Evolutionary conservation across 2,797 vertebrate genomes (phyloP).

Genomic region (Notolepis coatsorum): DNA sequence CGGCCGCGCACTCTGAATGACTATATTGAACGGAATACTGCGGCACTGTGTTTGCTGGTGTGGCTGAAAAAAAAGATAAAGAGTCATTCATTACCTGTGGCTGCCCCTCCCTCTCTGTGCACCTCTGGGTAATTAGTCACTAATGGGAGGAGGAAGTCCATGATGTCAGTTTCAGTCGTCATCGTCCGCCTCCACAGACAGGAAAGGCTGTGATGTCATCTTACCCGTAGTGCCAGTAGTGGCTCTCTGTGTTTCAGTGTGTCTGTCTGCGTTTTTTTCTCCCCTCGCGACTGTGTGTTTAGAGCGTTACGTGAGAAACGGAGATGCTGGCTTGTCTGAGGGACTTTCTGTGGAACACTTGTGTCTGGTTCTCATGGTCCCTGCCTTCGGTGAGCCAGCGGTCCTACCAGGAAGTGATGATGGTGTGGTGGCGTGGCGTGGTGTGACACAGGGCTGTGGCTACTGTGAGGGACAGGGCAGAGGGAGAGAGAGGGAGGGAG

Average conservation of each 20-base stretch:
- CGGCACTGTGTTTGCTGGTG: conserved; percentile 3
- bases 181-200: conserved; percentile 35
- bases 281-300: too few species aligned
- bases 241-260: conserved; percentile 10
- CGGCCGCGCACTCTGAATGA: conserved; percentile 8
- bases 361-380: conserved; percentile 12
- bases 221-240: conserved; percentile 20
- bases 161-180: conserved; percentile 38
- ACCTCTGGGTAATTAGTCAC: conserved; percentile 34
- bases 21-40: neutral
- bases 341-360: conserved; percentile 27
- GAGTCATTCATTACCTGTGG: conserved; percentile 30
- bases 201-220: conserved; percentile 59
- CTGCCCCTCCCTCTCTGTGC: neutral
- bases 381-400: conserved; percentile 1
- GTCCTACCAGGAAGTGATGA: conserved; percentile 15
- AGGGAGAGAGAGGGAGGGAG: neutral
- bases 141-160: conserved; percentile 32
- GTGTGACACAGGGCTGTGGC: conserved; percentile 5
- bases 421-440: conserved; percentile 13
- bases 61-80: conserved; percentile 7
- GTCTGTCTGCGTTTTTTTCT: conserved; percentile 17
- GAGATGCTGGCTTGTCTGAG: conserved; percentile 40
- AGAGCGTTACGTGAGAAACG: conserved; percentile 24
- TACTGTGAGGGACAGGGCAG: conserved; percentile 37